These are phyloP conservation scores for Oreocharis arfaki DNA, from an alignment of 2,113 vertebrate genomes.

Conservation along the genomic window DNA sequence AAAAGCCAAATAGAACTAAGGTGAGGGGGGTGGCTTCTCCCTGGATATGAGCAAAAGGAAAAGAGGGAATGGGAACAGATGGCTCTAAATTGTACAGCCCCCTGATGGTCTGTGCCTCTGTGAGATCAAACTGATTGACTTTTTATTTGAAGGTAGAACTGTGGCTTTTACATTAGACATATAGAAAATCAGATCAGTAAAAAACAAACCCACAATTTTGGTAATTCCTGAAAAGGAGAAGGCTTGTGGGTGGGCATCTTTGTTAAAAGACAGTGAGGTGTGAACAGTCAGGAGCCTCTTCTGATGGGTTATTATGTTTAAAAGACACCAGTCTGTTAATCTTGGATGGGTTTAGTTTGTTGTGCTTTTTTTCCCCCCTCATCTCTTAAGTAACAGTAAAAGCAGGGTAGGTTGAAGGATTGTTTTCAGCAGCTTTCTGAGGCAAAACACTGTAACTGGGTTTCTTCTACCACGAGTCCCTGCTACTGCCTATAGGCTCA, in stretches of 20 bases:
- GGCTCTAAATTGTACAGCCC: not conserved
- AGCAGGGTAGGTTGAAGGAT: not conserved
- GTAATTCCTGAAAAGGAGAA: not conserved
- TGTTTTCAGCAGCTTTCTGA: not conserved
- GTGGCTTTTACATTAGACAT: not conserved
- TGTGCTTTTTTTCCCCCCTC: accelerated
- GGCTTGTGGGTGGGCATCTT: not conserved
- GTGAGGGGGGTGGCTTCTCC: not conserved
- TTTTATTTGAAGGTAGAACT: not conserved
- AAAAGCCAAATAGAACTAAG: not conserved
- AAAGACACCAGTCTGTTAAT: not conserved
- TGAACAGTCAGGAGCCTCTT: not conserved
- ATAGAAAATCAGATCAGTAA: not conserved
- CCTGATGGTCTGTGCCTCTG: not conserved
- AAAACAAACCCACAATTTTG: not conserved
- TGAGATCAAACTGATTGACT: not conserved
- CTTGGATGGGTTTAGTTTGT: not conserved
- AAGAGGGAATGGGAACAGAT: not conserved
- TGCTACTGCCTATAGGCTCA: not conserved
- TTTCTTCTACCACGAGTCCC: not conserved
- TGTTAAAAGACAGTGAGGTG: not conserved
- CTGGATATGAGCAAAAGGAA: not conserved
- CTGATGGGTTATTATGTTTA: not conserved
- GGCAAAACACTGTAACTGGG: not conserved
- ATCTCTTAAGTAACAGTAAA: not conserved